phyloP scores from a whole-genome alignment of 30 jellyfish, hydroid and myxozoan species.

The Pseudorhiza aurosa region DNA sequence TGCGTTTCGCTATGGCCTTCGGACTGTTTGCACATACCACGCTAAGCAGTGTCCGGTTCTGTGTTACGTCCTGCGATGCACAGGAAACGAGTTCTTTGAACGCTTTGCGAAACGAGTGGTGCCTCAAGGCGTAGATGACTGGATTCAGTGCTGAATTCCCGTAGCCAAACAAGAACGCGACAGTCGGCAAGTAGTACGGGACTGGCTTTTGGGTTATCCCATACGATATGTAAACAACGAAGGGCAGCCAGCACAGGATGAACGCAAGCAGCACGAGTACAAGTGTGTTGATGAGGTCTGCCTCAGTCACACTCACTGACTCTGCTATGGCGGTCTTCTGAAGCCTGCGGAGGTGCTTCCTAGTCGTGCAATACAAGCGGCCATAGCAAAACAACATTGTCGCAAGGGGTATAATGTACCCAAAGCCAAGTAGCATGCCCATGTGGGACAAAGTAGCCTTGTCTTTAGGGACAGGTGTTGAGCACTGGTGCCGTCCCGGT shows the following conservation, averaged over 20 bases:
- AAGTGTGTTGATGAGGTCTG: constrained; percentile 58
- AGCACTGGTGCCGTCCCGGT: constrained; percentile 77
- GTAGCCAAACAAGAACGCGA: constrained; percentile 70
- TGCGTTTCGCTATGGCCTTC: background rate
- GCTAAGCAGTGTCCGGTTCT: background rate
- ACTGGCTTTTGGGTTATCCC: constrained; percentile 35
- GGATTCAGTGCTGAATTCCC: constrained; percentile 84
- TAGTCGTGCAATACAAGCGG: constrained; percentile 51
- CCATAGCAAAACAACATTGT: constrained; percentile 68
- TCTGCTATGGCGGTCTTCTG: constrained; percentile 44
- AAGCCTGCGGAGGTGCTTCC: constrained; percentile 48
- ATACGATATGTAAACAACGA: constrained; percentile 44
- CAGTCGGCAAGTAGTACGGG: constrained; percentile 55
- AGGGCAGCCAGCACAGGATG: constrained; percentile 75
- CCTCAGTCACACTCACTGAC: constrained; percentile 11
- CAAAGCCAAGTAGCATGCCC: constrained; percentile 51
- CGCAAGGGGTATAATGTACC: constrained; percentile 43
- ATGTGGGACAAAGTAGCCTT: background rate
- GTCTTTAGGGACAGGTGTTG: constrained; percentile 35
- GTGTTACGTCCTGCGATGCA: background rate
- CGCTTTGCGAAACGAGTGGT: constrained; percentile 72
- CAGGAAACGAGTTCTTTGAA: constrained; percentile 46
- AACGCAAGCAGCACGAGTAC: constrained; percentile 42
- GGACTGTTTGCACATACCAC: constrained; percentile 9
- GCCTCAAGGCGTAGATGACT: constrained; percentile 76